Base-by-base conservation (phyloP, 2,113 vertebrate species). In the Pan paniscus region DNA sequence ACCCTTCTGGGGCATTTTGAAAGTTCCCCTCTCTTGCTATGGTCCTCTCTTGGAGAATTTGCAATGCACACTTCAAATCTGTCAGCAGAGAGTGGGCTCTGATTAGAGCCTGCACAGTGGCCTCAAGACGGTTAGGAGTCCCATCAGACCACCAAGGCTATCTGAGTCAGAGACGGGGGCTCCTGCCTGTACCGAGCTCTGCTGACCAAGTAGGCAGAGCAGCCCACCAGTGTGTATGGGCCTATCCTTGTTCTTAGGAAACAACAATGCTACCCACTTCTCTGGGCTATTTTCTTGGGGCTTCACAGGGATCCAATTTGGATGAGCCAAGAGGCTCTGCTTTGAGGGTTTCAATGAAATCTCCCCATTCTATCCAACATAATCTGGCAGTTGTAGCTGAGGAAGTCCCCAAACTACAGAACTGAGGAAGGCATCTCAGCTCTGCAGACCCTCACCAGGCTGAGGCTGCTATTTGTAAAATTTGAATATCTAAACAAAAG, bases 401-500 rank as follows among this genome's bases (percentile, higher is more conserved):
- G 48, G 75, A 94, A 92, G 22, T 86, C 32, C 35, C n/a, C 68
- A 55, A 90, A 92, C 46, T n/a, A 79, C 46, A 85, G 40, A 96
- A 79, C 22, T 8, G 27, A 78, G 43, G 55, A n/a, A 80, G 73
- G 48, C 2, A 38, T 64, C 22, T 93, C 43, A 48, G 18, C 35
- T 83, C 61, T 90, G 38, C 52, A 64, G 50, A 88, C 83, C 13
- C 40, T 94, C 1, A 17, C 1, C 43, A 82, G 35, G 10, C 12
- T 93, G 32, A 46, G 76, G 76, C 22, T 84, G 32, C 67, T 67
- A 20, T 84, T 87, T 61, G 40, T 85, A 32, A 76, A 76, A 64
- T 88, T 43, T 83, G 55, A 68, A 75, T 81, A 84, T 81, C 52
- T 76, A 90, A 96, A 93, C 73, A 94, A 59, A 46, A 73, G n/a